Evolutionary conservation across 1,140 invertebrate species (phyloP), one percentile per base, ranked within the genome.

Genomic region (Diprion similis): DNA sequence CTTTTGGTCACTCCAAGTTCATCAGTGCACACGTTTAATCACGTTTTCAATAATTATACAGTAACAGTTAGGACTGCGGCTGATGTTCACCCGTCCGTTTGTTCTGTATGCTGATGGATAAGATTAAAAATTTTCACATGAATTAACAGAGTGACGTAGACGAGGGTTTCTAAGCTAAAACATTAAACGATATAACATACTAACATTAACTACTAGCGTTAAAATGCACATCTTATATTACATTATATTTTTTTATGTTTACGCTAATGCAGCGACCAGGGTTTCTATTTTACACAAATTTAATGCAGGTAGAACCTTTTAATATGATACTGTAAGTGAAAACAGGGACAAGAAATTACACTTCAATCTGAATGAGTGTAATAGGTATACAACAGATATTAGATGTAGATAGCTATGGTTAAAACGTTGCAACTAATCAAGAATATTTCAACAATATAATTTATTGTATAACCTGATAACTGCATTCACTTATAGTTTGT

Each of bases 101-200:
- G 1, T 37, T 37, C 24, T 37, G 24, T 37, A 37, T 37, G 51
- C 2, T 4, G 24, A 37, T 59, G 51, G 51, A n/a, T 59, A 37
- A 37, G 24, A 37, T 37, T 59, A 2, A 59, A 59, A 59, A 59
- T 59, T 13, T 17, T 59, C 51, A 17, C n/a, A 59, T 59, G 51
- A 59, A 59, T 59, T 17, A 17, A 59, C n/a, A 17, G 51, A 59
- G 51, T 59, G 51, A 59, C 51, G 7, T 4, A 59, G 51, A 59
- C n/a, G 11, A 17, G n/a, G 11, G 7, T 17, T 17, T 59, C 51
- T 59, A 59, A 59, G 51, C 9, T 59, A 15, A 59, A 59, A 59
- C 51, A 59, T 59, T 59, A 59, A 59, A 59, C 51, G n/a, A 59
- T 59, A 59, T 59, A 59, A 59, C 51, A 37, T 59, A 59, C 51